phyloP scores from a whole-genome alignment of 2,888 invertebrate species.

The Apamea sordens region DNA sequence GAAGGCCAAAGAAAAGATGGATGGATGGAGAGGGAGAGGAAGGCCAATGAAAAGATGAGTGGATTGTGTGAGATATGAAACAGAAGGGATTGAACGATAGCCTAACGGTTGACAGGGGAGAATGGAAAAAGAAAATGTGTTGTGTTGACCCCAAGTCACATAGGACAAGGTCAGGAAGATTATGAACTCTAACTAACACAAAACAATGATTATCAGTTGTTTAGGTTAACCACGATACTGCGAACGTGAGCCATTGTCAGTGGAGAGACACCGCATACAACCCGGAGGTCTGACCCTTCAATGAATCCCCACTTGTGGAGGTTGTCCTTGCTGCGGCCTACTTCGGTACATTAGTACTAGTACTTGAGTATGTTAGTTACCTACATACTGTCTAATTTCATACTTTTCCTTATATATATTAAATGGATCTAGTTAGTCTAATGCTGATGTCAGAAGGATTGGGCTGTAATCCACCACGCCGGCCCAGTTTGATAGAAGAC shows the following conservation, averaged over 20 bases:
- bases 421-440: background rate
- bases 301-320: too few relatives aligned
- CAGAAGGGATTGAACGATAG: background rate
- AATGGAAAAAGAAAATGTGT: background rate
- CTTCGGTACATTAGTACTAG: too few relatives aligned
- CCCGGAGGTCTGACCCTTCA: too few relatives aligned
- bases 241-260: too few relatives aligned
- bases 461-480: too few relatives aligned
- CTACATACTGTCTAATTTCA: background rate
- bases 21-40: background rate
- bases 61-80: background rate
- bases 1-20: background rate
- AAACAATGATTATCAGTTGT: background rate
- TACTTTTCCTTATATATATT: background rate
- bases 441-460: background rate
- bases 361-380: background rate
- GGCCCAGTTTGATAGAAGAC: too few relatives aligned
- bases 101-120: background rate
- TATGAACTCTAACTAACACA: too few relatives aligned
- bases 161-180: too few relatives aligned
- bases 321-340: too few relatives aligned
- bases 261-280: too few relatives aligned
- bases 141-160: background rate
- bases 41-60: too few relatives aligned
- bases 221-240: background rate